Evolutionary conservation across 1,140 invertebrate species (phyloP).

Genomic region (silkworm (Bombyx mori)): DNA sequence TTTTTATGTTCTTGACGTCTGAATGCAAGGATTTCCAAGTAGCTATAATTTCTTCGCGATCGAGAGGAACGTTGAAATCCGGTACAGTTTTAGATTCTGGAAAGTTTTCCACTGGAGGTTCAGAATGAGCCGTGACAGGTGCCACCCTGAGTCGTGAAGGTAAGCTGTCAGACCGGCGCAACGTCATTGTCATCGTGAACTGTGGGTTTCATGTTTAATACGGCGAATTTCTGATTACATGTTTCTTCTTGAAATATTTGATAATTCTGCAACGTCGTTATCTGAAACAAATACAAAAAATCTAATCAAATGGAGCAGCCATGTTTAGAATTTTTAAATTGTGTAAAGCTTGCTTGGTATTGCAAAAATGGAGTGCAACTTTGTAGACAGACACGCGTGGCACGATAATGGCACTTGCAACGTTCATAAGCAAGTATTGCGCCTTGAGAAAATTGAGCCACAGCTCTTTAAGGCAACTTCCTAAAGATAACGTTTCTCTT

Average conservation of each 20-base stretch:
- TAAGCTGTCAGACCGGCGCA: conserved; percentile 61
- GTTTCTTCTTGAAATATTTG: conserved; percentile 1
- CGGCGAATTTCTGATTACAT: conserved; percentile 13
- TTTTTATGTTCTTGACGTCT: conserved; percentile 60
- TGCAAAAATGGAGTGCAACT: not conserved
- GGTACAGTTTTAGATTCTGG: conserved; percentile 45
- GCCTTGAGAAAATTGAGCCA: not conserved
- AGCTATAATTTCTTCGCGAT: conserved; percentile 55
- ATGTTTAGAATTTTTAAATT: not conserved
- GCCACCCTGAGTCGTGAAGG: conserved; percentile 40
- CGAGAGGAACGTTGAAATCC: conserved; percentile 34
- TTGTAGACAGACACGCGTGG: conserved; percentile 1
- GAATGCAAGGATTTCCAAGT: conserved; percentile 62
- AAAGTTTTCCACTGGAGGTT: conserved; percentile 27
- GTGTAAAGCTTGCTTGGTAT: not conserved
- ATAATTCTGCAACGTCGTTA: conserved; percentile 1
- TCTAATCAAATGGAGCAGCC: not conserved
- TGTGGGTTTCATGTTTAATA: conserved; percentile 45
- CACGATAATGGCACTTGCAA: not conserved
- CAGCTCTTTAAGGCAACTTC: not conserved
- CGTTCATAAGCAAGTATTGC: not conserved
- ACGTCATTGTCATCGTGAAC: conserved; percentile 41
- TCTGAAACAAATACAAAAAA: conserved; percentile 14
- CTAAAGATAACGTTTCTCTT: too few relatives aligned
- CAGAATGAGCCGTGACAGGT: conserved; percentile 23